These are phyloP conservation scores for Cephus cinctus DNA, from an alignment of 1,140 invertebrate species.

Conservation along the genomic window DNA sequence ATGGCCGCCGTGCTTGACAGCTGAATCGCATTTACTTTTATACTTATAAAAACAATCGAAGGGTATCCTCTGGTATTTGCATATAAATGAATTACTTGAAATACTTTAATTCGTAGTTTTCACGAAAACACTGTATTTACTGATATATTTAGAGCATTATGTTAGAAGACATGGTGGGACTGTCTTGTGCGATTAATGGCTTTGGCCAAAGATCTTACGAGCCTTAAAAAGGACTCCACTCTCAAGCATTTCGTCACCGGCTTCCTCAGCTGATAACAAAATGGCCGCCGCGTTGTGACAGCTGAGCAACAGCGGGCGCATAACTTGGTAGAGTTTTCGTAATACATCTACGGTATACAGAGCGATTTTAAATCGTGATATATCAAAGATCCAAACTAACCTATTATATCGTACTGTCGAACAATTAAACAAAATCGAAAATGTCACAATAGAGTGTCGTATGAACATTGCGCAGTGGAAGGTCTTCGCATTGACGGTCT, in stretches of 20 bases:
- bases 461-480: conserved; percentile 18
- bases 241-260: conserved; percentile 28
- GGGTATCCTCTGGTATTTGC: background rate
- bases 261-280: conserved; percentile 34
- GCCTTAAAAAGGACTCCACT: conserved; percentile 7
- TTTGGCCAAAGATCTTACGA: conserved; percentile 11
- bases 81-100: background rate
- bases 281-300: conserved; percentile 15
- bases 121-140: background rate
- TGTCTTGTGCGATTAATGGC: background rate
- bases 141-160: background rate
- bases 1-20: conserved; percentile 7
- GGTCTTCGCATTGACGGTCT: conserved; percentile 31
- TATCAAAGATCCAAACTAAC: background rate
- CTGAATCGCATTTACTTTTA: too few species aligned
- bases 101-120: background rate
- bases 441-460: background rate
- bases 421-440: background rate
- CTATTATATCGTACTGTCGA: background rate
- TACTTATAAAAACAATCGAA: too few species aligned
- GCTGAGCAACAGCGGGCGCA: conserved; percentile 10
- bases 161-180: too few species aligned
- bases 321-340: background rate
- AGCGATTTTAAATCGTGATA: background rate
- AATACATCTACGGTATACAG: background rate